These are phyloP conservation scores for Oscheius onirici DNA, from an alignment of 2,888 invertebrate genomes.

Conservation along the genomic window DNA sequence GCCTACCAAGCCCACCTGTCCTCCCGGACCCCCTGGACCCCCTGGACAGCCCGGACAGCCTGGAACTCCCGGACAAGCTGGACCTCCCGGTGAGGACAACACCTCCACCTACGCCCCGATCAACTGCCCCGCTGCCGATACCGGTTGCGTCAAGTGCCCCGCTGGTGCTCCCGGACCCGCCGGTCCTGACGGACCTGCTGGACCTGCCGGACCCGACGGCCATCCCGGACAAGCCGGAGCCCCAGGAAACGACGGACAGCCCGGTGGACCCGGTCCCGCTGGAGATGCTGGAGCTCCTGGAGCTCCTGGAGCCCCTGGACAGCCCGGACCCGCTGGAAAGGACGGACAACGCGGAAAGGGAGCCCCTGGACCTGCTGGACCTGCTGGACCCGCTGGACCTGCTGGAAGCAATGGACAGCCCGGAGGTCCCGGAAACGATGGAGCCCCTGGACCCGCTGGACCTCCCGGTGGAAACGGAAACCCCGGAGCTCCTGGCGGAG, in stretches of 20 bases:
- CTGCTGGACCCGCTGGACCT: slow-evolving; percentile 49
- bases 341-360: slow-evolving; percentile 39
- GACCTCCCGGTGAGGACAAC: slow-evolving; percentile 57
- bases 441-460: slow-evolving; percentile 45
- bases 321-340: slow-evolving; percentile 54
- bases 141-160: slow-evolving; percentile 46
- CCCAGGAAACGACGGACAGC: slow-evolving; percentile 36
- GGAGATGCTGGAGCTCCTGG: slow-evolving; percentile 42
- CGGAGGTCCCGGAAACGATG: slow-evolving; percentile 44
- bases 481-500: slow-evolving; percentile 20
- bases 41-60: slow-evolving; percentile 56
- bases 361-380: slow-evolving; percentile 54
- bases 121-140: slow-evolving; percentile 48
- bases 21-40: slow-evolving; percentile 59
- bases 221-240: slow-evolving; percentile 29
- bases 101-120: slow-evolving; percentile 48
- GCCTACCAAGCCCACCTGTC: slow-evolving; percentile 58
- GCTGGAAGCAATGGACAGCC: slow-evolving; percentile 45
- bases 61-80: slow-evolving; percentile 51
- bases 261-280: slow-evolving; percentile 35
- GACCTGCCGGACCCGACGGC: slow-evolving; percentile 38
- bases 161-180: slow-evolving; percentile 36
- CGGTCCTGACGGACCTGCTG: slow-evolving; percentile 40
- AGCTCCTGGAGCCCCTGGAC: slow-evolving; percentile 53
- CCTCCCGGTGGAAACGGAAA: slow-evolving; percentile 35